Evolutionary conservation across 2,113 vertebrate genomes (phyloP), one percentile per base, ranked within the genome.

Genomic region (Podarcis raffonei): DNA sequence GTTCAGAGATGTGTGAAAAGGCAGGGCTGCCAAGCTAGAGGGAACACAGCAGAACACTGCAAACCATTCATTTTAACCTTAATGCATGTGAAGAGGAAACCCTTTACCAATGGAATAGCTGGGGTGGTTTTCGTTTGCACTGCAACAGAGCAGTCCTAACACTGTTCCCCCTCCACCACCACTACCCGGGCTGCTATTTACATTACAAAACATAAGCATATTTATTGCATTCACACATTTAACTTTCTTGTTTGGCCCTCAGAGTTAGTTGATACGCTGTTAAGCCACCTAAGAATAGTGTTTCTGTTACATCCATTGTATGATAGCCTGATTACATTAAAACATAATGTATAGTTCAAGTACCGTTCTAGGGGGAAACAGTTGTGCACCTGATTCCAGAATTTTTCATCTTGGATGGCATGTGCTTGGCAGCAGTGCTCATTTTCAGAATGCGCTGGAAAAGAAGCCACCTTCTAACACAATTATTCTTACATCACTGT

Each of bases 291-390:
- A 0, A 23, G 87, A 82, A 71, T 85, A 79, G 65, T 48, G 42
- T 85, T 89, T 85, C 62, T 90, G 75, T 88, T 88, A 48, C 20
- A 78, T 84, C 71, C 72, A 32, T 30, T 53, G 75, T 35, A 86
- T 87, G 48, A 53, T 80, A 57, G 9, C 2, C 27, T 27, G 22
- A 6, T 81, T 72, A 16, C 53, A 89, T 59, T 9, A 83, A 62
- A 86, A 83, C 23, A 80, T 66, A 2, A 23, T 89, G 23, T 65
- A 1, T 35, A 86, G 27, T 89, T 90, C 57, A 79, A 25, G 23
- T n/a, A n/a, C 22, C 84, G n/a, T 80, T 57, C 0, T 1, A 62
- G 72, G 78, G 22, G 53, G 7, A 75, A 87, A 25, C 76, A 89
- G 30, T 8, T 0, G 6, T 25, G 57, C 71, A 92, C 79, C 87